Conservation (phyloP, 92 coral and sea anemone genomes). For the Porites evermanni region DNA sequence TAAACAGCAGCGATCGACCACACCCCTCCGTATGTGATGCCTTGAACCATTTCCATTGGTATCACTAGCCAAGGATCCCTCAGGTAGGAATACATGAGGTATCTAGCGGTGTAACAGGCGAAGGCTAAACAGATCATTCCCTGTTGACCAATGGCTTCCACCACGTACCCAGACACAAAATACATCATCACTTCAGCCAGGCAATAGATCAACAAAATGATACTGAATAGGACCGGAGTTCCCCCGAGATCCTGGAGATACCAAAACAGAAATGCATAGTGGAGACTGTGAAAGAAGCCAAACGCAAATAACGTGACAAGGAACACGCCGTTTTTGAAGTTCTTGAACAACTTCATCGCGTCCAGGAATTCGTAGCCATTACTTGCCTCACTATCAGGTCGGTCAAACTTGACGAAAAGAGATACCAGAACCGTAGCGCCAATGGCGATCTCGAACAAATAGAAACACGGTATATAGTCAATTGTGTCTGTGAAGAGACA, state of each 20-base stretch:
- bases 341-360: slow-evolving; percentile 70
- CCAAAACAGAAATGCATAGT: slow-evolving; percentile 85
- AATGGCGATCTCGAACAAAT: slow-evolving; percentile 80
- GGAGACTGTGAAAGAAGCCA: slow-evolving; percentile 82
- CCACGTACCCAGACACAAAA: slow-evolving; percentile 65
- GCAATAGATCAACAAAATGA: slow-evolving; percentile 75
- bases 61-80: slow-evolving; percentile 81
- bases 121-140: slow-evolving; percentile 81
- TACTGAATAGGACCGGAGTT: slow-evolving; percentile 75
- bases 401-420: slow-evolving; percentile 73
- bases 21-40: slow-evolving; percentile 88
- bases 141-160: slow-evolving; percentile 74
- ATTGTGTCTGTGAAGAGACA: slow-evolving; percentile 84
- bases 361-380: slow-evolving; percentile 57
- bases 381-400: slow-evolving; percentile 34
- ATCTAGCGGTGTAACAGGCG: slow-evolving; percentile 88
- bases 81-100: slow-evolving; percentile 83
- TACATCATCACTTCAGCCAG: slow-evolving; percentile 83
- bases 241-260: slow-evolving; percentile 90
- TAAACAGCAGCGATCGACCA: slow-evolving; percentile 87
- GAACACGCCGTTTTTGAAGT: slow-evolving; percentile 77
- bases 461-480: slow-evolving; percentile 81
- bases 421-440: slow-evolving; percentile 81
- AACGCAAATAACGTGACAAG: slow-evolving; percentile 73
- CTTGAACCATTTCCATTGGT: slow-evolving; percentile 89